Conservation (phyloP, 2,888 invertebrate species). For the Actias luna region DNA sequence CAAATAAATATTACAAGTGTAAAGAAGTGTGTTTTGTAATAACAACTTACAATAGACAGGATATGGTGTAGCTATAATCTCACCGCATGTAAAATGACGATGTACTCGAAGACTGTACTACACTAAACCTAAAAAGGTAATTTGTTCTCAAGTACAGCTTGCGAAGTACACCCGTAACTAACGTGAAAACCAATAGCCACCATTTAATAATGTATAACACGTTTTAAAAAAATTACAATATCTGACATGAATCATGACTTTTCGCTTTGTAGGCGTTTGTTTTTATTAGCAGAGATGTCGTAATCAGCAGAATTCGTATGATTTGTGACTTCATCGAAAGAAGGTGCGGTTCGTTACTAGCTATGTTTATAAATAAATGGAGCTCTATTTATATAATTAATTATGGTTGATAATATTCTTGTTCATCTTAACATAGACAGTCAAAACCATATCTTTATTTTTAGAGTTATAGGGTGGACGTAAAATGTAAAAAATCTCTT, state of each 20-base stretch:
- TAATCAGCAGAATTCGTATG: conserved; percentile 6
- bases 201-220: neutral
- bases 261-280: conserved; percentile 15
- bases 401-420: neutral
- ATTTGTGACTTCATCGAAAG: conserved; percentile 6
- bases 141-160: too few species aligned
- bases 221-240: neutral
- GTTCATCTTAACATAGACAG: neutral
- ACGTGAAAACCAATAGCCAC: neutral
- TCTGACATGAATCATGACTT: neutral
- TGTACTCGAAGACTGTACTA: too few species aligned
- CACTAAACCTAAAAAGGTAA: too few species aligned
- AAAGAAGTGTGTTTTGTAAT: too few species aligned
- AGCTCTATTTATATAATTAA: neutral
- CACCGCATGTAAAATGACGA: too few species aligned
- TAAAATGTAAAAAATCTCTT: too few species aligned
- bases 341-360: neutral
- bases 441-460: too few species aligned
- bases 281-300: conserved; percentile 15
- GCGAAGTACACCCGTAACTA: neutral
- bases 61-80: too few species aligned
- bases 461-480: too few species aligned
- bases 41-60: too few species aligned
- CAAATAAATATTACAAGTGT: too few species aligned
- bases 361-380: neutral